These are phyloP conservation scores for Stramonita haemastoma DNA, from an alignment of 2,888 invertebrate genomes.

Conservation along the genomic window DNA sequence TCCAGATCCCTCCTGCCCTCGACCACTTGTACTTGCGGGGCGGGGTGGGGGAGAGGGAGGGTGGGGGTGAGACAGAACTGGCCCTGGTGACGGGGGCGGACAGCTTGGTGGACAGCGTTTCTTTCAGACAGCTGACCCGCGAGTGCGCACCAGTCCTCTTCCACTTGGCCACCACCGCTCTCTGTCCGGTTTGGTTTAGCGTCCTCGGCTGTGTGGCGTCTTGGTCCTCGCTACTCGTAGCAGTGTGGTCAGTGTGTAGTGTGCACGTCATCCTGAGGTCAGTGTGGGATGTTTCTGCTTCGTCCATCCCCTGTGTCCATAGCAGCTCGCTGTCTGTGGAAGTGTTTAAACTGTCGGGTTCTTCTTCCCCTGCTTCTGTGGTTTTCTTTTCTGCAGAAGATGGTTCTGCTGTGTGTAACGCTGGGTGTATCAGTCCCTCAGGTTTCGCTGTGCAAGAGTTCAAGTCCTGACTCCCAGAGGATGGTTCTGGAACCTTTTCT, in stretches of 20 bases:
- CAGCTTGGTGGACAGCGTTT: conserved; percentile 46
- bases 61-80: conserved; percentile 39
- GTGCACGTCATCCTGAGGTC: too few relatives aligned
- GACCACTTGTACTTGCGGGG: conserved; percentile 53
- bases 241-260: too few relatives aligned
- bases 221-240: too few relatives aligned
- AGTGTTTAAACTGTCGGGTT: not conserved
- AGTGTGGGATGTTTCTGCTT: not conserved
- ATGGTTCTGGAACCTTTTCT: not conserved
- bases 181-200: not conserved
- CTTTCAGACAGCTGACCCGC: conserved; percentile 40
- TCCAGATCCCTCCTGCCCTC: conserved; percentile 53
- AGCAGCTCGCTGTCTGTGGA: not conserved
- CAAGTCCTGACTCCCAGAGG: not conserved
- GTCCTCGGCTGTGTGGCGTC: not conserved
- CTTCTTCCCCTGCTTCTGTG: not conserved
- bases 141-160: conserved; percentile 46
- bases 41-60: conserved; percentile 49
- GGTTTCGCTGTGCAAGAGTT: not conserved
- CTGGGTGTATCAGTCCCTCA: not conserved
- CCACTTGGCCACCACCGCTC: conserved; percentile 38
- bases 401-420: not conserved
- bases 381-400: not conserved
- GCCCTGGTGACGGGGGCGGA: conserved; percentile 11
- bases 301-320: not conserved